Base-by-base conservation (phyloP, 2,888 invertebrate genomes). In the Acanthococcus lagerstroemiae region DNA sequence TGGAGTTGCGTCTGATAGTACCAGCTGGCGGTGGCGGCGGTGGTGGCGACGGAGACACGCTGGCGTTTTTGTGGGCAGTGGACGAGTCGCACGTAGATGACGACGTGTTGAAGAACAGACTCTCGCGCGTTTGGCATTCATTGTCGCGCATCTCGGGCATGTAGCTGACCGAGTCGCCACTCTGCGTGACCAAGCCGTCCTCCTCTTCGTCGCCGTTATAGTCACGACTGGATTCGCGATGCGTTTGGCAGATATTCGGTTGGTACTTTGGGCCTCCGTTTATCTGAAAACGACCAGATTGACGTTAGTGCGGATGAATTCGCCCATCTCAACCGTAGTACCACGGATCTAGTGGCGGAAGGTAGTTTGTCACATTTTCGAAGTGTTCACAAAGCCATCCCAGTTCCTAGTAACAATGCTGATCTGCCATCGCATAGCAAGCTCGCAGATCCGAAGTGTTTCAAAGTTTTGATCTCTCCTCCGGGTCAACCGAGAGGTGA, bases 101-200 rank as follows among this genome's bases (percentile, higher is more conserved):
- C 17, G 48, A 55, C 44, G 58, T 65, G 25, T 63, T 69, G 25
- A 72, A 71, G 73, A 88, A 87, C 30, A 88, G 77, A 72, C 88
- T 88, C 75, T 88, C 90, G 71, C 90, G 81, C 0, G 91, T 91
- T 75, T 91, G 91, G 74, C 90, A 91, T 61, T 84, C 85, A 74
- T 82, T 85, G 75, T 87, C 86, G 71, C 84, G 82, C 81, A 84
- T 86, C 48, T 69, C 67, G n/a, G 67, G 67, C 61, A 55, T 44
- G 25, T 54, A 55, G 65, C 66, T 57, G 27, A 9, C 45, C 12
- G 50, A 24, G 27, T 65, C 55, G 67, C 67, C 21, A 50, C 50
- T 57, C 6, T 56, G 56, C 22, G 57, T 50, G 22, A 67, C 67
- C 37, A 68, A 65, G 15, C 68, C 68, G 58, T 69, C 70, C 48